Evolutionary conservation across 1,140 invertebrate genomes (phyloP).

Genomic region (Trachelipus rathkii): DNA sequence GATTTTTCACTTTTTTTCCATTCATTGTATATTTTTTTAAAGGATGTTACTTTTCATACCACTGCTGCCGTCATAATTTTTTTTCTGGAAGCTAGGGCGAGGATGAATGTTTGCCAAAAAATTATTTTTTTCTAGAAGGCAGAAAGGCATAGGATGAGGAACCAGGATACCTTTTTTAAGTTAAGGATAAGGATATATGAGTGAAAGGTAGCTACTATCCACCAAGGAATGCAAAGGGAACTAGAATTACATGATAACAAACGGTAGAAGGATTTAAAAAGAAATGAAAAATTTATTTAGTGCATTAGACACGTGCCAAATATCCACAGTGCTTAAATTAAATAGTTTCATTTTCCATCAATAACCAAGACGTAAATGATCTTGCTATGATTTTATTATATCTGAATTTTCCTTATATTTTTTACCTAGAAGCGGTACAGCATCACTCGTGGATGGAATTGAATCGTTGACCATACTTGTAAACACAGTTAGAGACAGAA

Average conservation of each 20-base stretch:
- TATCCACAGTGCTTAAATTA: constrained; percentile 13
- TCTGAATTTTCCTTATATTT: constrained; percentile 16
- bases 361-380: constrained; percentile 4
- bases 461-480: constrained; percentile 74
- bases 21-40: too few relatives aligned
- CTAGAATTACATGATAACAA: constrained; percentile 7
- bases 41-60: constrained; percentile 2
- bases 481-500: constrained; percentile 80
- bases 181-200: not conserved
- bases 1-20: not conserved
- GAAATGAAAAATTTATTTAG: constrained; percentile 11
- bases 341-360: constrained; percentile 13
- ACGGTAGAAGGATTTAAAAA: constrained; percentile 12
- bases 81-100: not conserved
- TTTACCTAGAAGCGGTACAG: constrained; percentile 73
- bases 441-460: constrained; percentile 75
- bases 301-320: constrained; percentile 9
- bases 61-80: constrained; percentile 9
- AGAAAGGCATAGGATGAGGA: not conserved
- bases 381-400: not conserved
- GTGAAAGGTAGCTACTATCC: not conserved
- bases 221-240: constrained; percentile 7
- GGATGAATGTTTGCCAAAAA: constrained; percentile 6
- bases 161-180: not conserved
- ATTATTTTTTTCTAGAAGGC: constrained; percentile 1